These are phyloP conservation scores for Melanogrammus aeglefinus DNA, from an alignment of 2,797 vertebrate species.

Conservation along the genomic window DNA sequence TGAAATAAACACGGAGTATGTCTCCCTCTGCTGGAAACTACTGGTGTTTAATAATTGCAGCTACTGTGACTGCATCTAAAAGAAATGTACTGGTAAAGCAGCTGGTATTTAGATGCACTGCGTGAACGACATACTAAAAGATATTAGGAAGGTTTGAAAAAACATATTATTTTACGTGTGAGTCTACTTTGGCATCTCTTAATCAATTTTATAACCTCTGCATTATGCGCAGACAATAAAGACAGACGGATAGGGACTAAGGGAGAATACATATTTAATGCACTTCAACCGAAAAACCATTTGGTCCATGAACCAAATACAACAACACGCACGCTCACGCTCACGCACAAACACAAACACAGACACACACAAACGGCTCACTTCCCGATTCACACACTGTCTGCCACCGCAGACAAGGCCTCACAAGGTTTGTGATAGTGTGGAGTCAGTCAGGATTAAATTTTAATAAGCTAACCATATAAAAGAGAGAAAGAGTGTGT, in stretches of 20 bases:
- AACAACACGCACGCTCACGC: neutral
- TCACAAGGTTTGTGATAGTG: neutral
- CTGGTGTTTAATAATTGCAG: no score
- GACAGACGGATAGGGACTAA: neutral
- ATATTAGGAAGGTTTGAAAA: no score
- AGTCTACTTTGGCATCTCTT: no score
- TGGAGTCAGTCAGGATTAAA: constrained; percentile 19
- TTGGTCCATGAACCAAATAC: neutral
- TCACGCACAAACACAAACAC: neutral
- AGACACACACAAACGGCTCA: neutral
- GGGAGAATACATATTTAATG: constrained; percentile 4
- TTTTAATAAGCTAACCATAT: constrained; percentile 18
- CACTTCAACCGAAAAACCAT: neutral
- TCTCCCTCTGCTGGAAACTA: no score
- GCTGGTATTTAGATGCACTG: no score
- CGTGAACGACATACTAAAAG: no score
- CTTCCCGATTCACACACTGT: neutral
- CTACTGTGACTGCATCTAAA: no score
- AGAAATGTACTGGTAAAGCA: no score
- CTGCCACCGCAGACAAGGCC: neutral
- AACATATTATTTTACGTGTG: no score
- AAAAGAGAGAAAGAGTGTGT: neutral
- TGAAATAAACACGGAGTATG: no score
- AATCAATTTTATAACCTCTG: no score
- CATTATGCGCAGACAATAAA: neutral